Evolutionary conservation across 2,797 vertebrate species (phyloP).

Genomic region (Pseudochirops corinnae): DNA sequence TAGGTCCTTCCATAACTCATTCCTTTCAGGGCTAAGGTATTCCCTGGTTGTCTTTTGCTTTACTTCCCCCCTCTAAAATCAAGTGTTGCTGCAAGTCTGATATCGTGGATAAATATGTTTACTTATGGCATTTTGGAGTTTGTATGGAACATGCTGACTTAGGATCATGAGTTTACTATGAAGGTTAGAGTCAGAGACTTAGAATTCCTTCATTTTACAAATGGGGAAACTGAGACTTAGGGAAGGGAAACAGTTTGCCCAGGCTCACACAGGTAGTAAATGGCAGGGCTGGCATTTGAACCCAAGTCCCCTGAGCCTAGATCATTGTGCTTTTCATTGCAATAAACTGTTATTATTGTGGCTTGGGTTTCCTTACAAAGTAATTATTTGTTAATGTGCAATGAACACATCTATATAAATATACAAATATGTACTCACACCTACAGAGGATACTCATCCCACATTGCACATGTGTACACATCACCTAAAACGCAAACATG

Average conservation of each 20-base stretch:
- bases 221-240: neutral
- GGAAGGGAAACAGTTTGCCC: neutral
- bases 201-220: neutral
- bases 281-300: neutral
- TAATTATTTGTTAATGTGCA: no score
- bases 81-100: neutral
- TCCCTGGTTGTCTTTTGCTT: slow-evolving; percentile 5
- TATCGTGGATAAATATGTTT: neutral
- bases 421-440: no score
- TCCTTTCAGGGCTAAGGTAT: neutral
- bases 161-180: neutral
- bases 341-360: neutral
- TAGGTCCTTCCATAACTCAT: neutral
- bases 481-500: neutral
- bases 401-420: no score
- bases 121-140: slow-evolving; percentile 52
- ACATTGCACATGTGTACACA: neutral
- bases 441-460: neutral
- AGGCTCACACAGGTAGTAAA: neutral
- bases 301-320: neutral
- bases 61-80: slow-evolving; percentile 33
- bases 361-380: no score
- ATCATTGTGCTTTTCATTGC: neutral
- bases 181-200: neutral
- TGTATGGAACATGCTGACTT: slow-evolving; percentile 5